Conservation (phyloP, 2,888 invertebrate species). For the Petrolisthes manimaculis region DNA sequence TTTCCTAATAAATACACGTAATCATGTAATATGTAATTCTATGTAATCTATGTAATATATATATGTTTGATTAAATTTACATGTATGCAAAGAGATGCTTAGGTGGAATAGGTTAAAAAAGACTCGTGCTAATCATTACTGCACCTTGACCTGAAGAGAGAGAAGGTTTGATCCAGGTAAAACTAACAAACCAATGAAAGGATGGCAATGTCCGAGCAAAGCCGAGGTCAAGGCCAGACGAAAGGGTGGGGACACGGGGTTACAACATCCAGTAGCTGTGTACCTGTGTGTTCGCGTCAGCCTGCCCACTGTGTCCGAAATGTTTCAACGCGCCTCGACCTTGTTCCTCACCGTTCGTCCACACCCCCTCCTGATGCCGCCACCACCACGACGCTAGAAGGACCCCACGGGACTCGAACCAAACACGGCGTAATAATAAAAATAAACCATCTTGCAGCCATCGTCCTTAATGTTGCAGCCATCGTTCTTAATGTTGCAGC, state of each 20-base stretch:
- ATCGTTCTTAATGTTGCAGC: neutral
- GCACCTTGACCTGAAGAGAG: too few species aligned
- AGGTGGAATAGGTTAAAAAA: too few species aligned
- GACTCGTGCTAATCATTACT: too few species aligned
- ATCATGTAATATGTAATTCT: too few species aligned
- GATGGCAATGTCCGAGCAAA: neutral
- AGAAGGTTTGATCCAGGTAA: neutral
- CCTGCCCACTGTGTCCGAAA: constrained; percentile 47
- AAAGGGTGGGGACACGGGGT: constrained; percentile 42
- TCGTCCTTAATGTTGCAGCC: neutral
- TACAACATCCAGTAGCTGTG: constrained; percentile 62
- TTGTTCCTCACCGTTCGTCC: constrained; percentile 23
- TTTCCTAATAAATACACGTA: too few species aligned
- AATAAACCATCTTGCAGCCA: constrained; percentile 20
- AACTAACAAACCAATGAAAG: neutral
- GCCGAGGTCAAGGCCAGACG: constrained; percentile 14
- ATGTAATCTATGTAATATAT: too few species aligned
- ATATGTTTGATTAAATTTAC: too few species aligned
- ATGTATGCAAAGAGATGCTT: too few species aligned
- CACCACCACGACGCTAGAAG: neutral
- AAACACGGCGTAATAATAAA: constrained; percentile 13
- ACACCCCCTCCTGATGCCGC: neutral
- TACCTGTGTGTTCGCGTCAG: constrained; percentile 60
- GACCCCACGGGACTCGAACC: neutral
- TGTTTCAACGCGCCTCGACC: constrained; percentile 51